Percentiles rank a stretch among this genome's conserved stretches.
These are phyloP conservation scores for Nothocercus julius DNA, from an alignment of 2,113 vertebrate genomes.

Conservation along the genomic window DNA sequence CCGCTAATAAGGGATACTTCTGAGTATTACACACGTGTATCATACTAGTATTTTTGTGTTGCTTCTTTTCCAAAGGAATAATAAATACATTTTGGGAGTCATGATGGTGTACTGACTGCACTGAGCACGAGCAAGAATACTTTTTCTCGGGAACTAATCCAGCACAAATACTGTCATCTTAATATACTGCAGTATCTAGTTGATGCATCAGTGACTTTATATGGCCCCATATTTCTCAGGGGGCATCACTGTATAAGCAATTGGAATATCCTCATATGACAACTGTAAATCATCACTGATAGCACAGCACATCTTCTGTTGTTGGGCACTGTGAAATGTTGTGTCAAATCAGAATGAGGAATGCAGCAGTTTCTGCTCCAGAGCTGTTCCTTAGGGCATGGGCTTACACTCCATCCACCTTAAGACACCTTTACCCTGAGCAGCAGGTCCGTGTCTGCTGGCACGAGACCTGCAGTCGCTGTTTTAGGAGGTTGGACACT, in stretches of 20 bases:
- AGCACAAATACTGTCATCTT: neutral
- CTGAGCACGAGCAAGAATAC: neutral
- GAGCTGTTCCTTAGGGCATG: neutral
- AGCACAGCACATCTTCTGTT: neutral
- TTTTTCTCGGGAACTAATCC: neutral
- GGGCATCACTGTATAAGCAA: neutral
- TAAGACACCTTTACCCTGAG: neutral
- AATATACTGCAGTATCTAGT: neutral
- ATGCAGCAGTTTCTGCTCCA: neutral
- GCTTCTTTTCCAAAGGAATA: neutral
- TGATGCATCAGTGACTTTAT: neutral
- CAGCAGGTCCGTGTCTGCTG: neutral
- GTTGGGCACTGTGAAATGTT: neutral
- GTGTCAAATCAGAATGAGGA: neutral
- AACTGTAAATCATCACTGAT: neutral
- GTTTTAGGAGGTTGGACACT: neutral
- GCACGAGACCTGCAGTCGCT: neutral
- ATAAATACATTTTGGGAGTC: neutral
- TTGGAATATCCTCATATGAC: neutral
- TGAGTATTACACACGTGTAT: neutral
- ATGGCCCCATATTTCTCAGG: neutral
- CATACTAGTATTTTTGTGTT: neutral
- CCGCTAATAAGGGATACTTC: neutral
- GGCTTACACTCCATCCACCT: neutral
- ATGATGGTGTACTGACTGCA: neutral